Evolutionary conservation across 2,888 invertebrate species (phyloP).

Genomic region (Lottia gigantea): DNA sequence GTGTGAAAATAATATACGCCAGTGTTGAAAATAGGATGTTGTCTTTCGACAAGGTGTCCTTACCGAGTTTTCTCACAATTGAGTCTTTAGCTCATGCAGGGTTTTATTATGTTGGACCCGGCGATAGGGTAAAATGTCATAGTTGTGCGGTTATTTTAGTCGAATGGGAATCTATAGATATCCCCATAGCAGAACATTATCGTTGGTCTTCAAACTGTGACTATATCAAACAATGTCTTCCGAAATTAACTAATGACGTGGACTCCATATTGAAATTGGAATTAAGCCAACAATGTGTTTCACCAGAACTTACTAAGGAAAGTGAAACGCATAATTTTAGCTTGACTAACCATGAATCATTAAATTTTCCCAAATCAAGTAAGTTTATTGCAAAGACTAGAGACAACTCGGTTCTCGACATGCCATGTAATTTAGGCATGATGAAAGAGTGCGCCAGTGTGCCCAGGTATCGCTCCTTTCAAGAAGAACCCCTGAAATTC

Average conservation of each 20-base stretch:
- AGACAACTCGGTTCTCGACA: too few relatives aligned
- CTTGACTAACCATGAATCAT: background rate
- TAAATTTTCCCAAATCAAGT: background rate
- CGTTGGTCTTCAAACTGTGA: background rate
- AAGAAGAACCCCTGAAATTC: too few relatives aligned
- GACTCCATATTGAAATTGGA: too few relatives aligned
- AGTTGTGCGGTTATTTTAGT: background rate
- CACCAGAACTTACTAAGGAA: too few relatives aligned
- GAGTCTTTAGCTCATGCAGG: background rate
- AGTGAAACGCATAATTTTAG: background rate
- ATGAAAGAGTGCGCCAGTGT: too few relatives aligned
- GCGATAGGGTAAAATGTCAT: background rate
- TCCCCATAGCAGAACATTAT: background rate
- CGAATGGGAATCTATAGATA: background rate
- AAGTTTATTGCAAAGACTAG: too few relatives aligned
- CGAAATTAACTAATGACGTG: background rate
- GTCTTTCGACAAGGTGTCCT: background rate
- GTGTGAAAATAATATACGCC: too few relatives aligned
- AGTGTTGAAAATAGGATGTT: background rate
- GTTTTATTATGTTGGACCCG: background rate
- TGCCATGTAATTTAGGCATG: too few relatives aligned
- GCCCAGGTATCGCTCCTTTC: too few relatives aligned
- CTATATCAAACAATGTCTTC: background rate
- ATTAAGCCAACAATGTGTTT: too few relatives aligned
- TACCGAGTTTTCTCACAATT: background rate